Percentiles rank a stretch among this genome's conserved stretches.
Conservation (phyloP, 2,888 invertebrate species). For the Nymphalis polychloros region DNA sequence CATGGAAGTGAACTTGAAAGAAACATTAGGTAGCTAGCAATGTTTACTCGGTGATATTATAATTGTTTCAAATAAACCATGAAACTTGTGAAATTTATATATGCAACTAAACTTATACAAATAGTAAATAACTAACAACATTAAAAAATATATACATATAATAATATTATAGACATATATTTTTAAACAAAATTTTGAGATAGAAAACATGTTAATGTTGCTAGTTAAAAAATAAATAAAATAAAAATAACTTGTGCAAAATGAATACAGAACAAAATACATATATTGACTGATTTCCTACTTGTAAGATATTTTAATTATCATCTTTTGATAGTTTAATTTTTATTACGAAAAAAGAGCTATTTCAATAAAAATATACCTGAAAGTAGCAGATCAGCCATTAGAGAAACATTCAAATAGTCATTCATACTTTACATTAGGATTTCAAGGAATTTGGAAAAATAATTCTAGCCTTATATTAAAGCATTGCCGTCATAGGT, state of each 20-base stretch:
- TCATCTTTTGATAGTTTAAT: constrained; percentile 23
- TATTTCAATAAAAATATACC: constrained; percentile 32
- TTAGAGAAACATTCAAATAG: constrained; percentile 78
- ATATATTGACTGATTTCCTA: constrained; percentile 37
- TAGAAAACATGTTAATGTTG: constrained; percentile 6
- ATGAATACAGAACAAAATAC: background rate
- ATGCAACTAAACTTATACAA: background rate
- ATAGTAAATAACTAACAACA: constrained; percentile 15
- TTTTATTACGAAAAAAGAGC: background rate
- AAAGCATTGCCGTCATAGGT: constrained; percentile 44
- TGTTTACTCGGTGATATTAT: no score
- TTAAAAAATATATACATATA: background rate
- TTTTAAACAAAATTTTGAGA: background rate
- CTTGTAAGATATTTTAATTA: constrained; percentile 23
- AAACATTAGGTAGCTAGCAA: no score
- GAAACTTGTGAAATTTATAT: constrained; percentile 7
- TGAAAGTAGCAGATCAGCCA: constrained; percentile 66
- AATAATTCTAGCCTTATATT: constrained; percentile 58
- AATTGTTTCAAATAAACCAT: background rate
- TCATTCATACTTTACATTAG: constrained; percentile 67
- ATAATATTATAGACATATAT: no score
- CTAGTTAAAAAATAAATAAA: background rate
- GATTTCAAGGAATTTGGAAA: constrained; percentile 67
- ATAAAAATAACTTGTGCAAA: background rate
- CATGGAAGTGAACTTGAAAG: no score